Conservation (phyloP, 2,797 vertebrate species). For the Arnoldichthys spilopterus region DNA sequence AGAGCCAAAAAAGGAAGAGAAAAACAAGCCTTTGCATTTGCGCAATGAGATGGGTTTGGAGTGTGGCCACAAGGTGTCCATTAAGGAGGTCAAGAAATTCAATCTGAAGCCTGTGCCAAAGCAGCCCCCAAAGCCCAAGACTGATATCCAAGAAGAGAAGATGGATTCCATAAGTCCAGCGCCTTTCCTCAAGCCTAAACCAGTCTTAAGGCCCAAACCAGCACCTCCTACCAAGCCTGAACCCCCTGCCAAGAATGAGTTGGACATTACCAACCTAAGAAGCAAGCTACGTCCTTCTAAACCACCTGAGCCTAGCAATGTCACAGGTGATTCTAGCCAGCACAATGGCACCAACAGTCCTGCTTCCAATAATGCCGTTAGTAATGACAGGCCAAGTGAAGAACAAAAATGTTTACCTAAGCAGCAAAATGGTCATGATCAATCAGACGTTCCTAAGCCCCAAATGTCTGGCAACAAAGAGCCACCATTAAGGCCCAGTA, state of each 20-base stretch:
- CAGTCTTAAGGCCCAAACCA: slow-evolving; percentile 90
- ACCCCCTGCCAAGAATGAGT: slow-evolving; percentile 80
- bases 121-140: slow-evolving; percentile 85
- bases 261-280: slow-evolving; percentile 93
- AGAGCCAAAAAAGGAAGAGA: slow-evolving; percentile 90
- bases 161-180: slow-evolving; percentile 71
- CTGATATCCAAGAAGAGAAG: slow-evolving; percentile 81
- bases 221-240: slow-evolving; percentile 83
- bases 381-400: slow-evolving; percentile 60
- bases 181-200: slow-evolving; percentile 87
- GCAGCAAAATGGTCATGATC: slow-evolving; percentile 77
- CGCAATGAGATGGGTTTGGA: slow-evolving; percentile 97
- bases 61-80: slow-evolving; percentile 93
- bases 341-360: slow-evolving; percentile 57
- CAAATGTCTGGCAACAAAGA: slow-evolving; percentile 78
- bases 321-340: slow-evolving; percentile 72
- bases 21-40: slow-evolving; percentile 87
- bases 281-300: slow-evolving; percentile 92
- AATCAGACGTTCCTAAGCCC: slow-evolving; percentile 71
- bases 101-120: slow-evolving; percentile 92
- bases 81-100: slow-evolving; percentile 95
- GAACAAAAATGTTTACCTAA: slow-evolving; percentile 78
- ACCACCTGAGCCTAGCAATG: slow-evolving; percentile 75
- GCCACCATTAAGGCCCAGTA: slow-evolving; percentile 81
- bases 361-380: slow-evolving; percentile 58